These are phyloP conservation scores for Pteria penguin DNA, from an alignment of 2,888 invertebrate species.

Conservation along the genomic window DNA sequence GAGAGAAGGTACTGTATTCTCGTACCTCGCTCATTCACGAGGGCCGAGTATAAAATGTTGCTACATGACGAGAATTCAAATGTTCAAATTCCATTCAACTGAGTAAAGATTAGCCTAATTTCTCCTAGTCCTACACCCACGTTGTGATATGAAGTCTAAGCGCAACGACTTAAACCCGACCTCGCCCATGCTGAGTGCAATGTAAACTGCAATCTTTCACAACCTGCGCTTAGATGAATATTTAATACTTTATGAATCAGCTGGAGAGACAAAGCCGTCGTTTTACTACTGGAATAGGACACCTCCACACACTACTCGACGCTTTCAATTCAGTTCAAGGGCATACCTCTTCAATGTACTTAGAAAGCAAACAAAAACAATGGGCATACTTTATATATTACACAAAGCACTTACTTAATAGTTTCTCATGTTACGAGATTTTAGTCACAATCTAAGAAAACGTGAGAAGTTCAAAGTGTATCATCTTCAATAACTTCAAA, in stretches of 20 bases:
- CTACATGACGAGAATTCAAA: slow-evolving; percentile 3
- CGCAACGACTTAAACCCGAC: neutral
- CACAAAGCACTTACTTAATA: no score
- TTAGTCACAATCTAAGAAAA: no score
- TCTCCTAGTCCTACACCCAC: neutral
- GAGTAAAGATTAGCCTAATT: slow-evolving; percentile 6
- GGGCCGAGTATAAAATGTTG: neutral
- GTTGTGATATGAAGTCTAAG: no score
- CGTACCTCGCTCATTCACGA: neutral
- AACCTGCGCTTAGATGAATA: neutral
- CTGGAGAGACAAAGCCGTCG: neutral
- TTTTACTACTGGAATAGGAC: neutral
- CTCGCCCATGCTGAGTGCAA: neutral
- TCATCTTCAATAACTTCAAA: no score
- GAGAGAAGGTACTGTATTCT: no score
- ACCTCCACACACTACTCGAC: neutral
- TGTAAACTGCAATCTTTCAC: neutral
- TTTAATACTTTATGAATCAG: neutral
- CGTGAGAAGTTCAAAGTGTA: no score
- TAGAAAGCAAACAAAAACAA: neutral
- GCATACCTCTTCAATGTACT: neutral
- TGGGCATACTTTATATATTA: no score
- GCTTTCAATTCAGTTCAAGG: neutral
- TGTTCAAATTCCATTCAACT: slow-evolving; percentile 1
- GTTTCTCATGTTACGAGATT: no score